A percentile compares a stretch with the other conserved stretches of the same genome.
Conservation (phyloP, 2,113 vertebrate species). For the Todiramphus chloris region DNA sequence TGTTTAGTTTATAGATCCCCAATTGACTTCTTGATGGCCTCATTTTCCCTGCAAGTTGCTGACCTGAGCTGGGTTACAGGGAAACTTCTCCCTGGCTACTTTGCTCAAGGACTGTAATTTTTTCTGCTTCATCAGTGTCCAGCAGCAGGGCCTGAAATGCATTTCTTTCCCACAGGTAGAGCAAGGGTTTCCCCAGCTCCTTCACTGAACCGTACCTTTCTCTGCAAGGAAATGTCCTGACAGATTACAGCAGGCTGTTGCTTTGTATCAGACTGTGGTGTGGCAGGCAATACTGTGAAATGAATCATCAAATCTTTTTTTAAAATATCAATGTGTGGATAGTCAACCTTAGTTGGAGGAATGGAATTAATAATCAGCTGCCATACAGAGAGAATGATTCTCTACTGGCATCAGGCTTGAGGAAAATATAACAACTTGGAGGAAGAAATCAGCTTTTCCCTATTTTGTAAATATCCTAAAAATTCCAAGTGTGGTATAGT, state of each 20-base stretch:
- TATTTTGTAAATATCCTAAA: neutral
- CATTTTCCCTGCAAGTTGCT: neutral
- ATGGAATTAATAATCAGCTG: neutral
- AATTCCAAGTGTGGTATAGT: constrained; percentile 63
- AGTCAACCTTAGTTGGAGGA: neutral
- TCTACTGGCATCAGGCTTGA: neutral
- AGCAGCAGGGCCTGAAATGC: neutral
- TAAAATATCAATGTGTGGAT: neutral
- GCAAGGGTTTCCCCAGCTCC: neutral
- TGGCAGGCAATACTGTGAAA: neutral
- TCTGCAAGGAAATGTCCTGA: neutral
- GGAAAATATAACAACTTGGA: neutral
- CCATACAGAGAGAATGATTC: neutral
- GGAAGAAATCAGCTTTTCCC: neutral
- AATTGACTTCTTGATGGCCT: neutral
- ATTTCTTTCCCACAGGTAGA: neutral
- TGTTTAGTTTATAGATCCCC: constrained; percentile 27
- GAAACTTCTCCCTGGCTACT: neutral
- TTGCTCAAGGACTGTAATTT: neutral
- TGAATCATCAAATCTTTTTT: neutral
- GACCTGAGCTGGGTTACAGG: neutral
- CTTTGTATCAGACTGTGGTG: neutral
- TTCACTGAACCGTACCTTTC: neutral
- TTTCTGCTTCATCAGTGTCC: neutral
- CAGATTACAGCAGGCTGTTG: neutral